A percentile compares a stretch with the other conserved stretches of the same genome.
These are phyloP conservation scores for Nannoperca obscura DNA, from an alignment of 2,797 vertebrate genomes.

Conservation along the genomic window DNA sequence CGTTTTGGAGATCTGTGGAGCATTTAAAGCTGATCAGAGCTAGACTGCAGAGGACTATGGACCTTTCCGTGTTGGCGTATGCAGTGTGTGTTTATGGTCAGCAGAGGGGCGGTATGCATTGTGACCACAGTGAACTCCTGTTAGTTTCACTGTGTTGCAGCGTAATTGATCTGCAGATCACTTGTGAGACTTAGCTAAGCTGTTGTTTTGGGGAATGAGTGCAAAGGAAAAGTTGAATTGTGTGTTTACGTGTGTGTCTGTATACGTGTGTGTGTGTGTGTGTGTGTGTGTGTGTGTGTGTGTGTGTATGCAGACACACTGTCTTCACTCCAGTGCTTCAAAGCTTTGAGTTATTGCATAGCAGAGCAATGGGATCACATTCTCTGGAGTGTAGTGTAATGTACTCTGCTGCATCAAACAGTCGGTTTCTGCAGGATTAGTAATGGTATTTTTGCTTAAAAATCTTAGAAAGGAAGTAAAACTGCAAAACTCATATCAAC, in stretches of 20 bases:
- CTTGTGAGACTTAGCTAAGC: constrained; percentile 19
- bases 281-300: neutral
- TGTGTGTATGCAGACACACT: constrained; percentile 26
- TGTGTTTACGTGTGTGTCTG: constrained; percentile 7
- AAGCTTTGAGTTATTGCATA: constrained; percentile 60
- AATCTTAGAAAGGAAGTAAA: constrained; percentile 55
- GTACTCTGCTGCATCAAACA: constrained; percentile 52
- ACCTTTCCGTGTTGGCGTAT: neutral
- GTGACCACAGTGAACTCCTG: constrained; percentile 8
- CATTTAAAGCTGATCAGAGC: neutral
- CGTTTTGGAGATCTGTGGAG: constrained; percentile 3
- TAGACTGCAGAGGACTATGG: neutral
- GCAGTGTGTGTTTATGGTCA: constrained; percentile 31
- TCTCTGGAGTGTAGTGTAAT: constrained; percentile 43
- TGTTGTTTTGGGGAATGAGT: constrained; percentile 28
- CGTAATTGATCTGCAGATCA: constrained; percentile 24
- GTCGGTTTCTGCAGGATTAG: constrained; percentile 45
- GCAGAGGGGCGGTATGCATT: neutral
- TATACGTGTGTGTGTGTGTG: constrained; percentile 2
- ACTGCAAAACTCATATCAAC: constrained; percentile 52
- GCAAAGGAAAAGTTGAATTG: constrained; percentile 9
- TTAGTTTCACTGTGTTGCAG: neutral
- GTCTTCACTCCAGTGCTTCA: constrained; percentile 9
- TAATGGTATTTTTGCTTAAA: constrained; percentile 55
- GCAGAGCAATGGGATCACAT: constrained; percentile 59